Percentiles rank a stretch among this genome's conserved stretches.
Conservation (phyloP, 2,888 invertebrate species). For the Onthophagus sagittarius region DNA sequence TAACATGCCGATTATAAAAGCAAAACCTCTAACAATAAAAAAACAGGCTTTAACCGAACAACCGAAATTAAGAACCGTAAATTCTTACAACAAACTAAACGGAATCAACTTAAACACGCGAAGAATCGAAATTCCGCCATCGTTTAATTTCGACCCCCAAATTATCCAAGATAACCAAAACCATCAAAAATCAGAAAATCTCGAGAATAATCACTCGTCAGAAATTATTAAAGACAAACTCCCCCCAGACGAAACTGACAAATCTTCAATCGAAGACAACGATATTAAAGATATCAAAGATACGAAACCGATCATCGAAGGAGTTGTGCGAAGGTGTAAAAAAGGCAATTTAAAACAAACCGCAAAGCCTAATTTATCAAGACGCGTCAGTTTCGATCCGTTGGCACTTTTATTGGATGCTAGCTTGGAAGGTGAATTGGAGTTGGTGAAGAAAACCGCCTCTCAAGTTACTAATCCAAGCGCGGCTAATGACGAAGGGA, state of each 20-base stretch:
- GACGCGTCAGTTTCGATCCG: constrained; percentile 96
- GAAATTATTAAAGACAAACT: constrained; percentile 25
- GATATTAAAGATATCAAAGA: constrained; percentile 35
- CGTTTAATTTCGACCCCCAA: constrained; percentile 71
- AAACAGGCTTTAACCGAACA: constrained; percentile 80
- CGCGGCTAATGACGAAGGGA: constrained; percentile 98
- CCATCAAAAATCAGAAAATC: constrained; percentile 43
- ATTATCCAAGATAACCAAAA: constrained; percentile 43
- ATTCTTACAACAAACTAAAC: constrained; percentile 52
- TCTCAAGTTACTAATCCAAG: constrained; percentile 93
- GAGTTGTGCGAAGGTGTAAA: constrained; percentile 64
- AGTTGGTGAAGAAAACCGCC: constrained; percentile 93
- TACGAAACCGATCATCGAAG: constrained; percentile 42
- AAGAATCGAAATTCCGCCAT: constrained; percentile 79
- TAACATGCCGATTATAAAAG: constrained; percentile 62
- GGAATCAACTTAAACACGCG: constrained; percentile 66
- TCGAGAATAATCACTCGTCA: constrained; percentile 31
- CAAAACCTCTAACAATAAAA: constrained; percentile 77
- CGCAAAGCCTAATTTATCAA: constrained; percentile 67
- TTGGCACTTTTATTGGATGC: constrained; percentile 93
- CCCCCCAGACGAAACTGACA: constrained; percentile 40
- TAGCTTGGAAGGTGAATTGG: constrained; percentile 95
- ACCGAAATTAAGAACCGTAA: constrained; percentile 65
- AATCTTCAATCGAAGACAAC: constrained; percentile 26
- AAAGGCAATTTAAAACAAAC: constrained; percentile 78